phyloP scores from a whole-genome alignment of 2,888 invertebrate genomes.

The Coenonympha glycerion region DNA sequence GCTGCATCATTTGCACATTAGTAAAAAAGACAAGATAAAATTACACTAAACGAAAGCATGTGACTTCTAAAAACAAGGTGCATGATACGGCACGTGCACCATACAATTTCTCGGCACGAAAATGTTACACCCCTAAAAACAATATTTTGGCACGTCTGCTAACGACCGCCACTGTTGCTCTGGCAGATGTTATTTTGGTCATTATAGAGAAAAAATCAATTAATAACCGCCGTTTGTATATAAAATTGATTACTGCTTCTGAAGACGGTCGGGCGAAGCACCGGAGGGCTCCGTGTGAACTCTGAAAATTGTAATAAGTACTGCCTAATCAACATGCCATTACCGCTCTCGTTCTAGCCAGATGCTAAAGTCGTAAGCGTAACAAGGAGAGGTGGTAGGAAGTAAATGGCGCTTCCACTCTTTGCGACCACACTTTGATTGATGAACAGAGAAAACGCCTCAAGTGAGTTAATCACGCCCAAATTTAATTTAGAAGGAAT shows the following conservation, averaged over 20 bases:
- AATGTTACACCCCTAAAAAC: conserved; percentile 28
- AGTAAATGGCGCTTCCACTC: conserved; percentile 58
- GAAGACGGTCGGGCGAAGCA: conserved; percentile 58
- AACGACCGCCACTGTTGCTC: conserved; percentile 57
- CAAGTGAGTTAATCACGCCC: conserved; percentile 69
- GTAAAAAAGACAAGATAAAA: too few species aligned
- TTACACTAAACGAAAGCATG: neutral
- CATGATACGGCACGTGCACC: conserved; percentile 26
- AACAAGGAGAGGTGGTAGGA: conserved; percentile 52
- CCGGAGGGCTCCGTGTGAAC: conserved; percentile 61
- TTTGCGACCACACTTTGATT: conserved; percentile 61
- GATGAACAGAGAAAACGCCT: conserved; percentile 76
- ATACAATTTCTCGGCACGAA: conserved; percentile 19
- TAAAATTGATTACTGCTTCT: conserved; percentile 74
- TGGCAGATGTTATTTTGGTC: conserved; percentile 71
- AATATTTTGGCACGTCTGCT: conserved; percentile 61
- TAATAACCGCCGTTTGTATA: conserved; percentile 70
- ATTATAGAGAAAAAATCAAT: conserved; percentile 68
- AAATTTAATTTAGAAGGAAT: conserved; percentile 71
- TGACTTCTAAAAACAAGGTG: neutral
- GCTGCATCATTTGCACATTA: too few species aligned
- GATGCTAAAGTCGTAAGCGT: conserved; percentile 18
- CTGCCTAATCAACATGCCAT: conserved; percentile 50
- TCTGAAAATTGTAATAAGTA: conserved; percentile 60
- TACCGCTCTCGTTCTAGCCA: conserved; percentile 34